These are phyloP conservation scores for Scarus forsteni DNA, from an alignment of 2,797 vertebrate species.

Conservation along the genomic window DNA sequence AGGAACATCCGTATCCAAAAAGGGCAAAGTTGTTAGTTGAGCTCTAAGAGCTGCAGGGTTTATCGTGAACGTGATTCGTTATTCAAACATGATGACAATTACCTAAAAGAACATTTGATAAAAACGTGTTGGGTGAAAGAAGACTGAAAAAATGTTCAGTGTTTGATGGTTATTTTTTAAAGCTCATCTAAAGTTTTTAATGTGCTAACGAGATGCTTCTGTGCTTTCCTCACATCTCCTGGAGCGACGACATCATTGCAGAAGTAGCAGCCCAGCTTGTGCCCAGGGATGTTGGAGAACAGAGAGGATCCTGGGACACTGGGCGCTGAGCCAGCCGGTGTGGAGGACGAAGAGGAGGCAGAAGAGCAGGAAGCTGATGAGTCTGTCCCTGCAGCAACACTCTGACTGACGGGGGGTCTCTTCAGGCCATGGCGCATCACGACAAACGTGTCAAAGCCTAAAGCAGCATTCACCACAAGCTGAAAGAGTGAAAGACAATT, in stretches of 20 bases:
- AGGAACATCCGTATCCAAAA: too few relatives aligned
- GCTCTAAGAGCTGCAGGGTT: too few relatives aligned
- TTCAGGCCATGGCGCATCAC: conserved; percentile 98
- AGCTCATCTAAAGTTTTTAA: too few relatives aligned
- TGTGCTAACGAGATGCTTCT: neutral
- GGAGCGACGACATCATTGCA: conserved; percentile 99
- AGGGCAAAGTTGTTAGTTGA: too few relatives aligned
- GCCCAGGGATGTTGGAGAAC: conserved; percentile 98
- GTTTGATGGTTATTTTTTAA: too few relatives aligned
- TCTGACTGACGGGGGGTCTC: conserved; percentile 77
- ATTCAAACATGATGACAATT: too few relatives aligned
- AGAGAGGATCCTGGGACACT: conserved; percentile 89
- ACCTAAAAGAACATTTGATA: too few relatives aligned
- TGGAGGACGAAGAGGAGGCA: conserved; percentile 80
- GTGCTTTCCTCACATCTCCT: conserved; percentile 90
- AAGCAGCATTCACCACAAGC: conserved; percentile 95
- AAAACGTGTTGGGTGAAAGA: too few relatives aligned
- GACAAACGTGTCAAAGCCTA: conserved; percentile 98
- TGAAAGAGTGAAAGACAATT: conserved; percentile 60
- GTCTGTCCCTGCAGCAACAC: conserved; percentile 74
- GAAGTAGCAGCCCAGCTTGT: conserved; percentile 98
- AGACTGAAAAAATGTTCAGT: too few relatives aligned
- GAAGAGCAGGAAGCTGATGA: conserved; percentile 80
- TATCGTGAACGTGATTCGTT: too few relatives aligned
- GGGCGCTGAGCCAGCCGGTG: conserved; percentile 67